Base-by-base conservation (phyloP, 2,888 invertebrate genomes). In the Nasonovia ribisnigri region DNA sequence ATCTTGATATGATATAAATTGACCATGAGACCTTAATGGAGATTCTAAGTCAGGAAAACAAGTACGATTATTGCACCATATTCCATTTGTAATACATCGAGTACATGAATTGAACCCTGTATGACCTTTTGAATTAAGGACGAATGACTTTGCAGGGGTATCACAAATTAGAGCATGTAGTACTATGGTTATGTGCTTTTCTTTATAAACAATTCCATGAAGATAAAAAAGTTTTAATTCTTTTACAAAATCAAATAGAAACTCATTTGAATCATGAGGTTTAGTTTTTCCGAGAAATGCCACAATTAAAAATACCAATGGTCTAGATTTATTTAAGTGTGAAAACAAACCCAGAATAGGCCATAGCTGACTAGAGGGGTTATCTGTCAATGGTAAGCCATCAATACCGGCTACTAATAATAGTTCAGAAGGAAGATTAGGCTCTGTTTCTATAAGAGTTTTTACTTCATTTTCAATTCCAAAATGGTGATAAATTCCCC, bases 51-150 rank as follows among this genome's bases (percentile, higher is more conserved):
- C 94, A 51, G 94, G 92, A 94, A 95, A 95, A 88, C 94, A 94
- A 26, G 94, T 88, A 77, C 94, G 92, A 20, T 91, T 90, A 43
- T 94, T 94, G 29, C 67, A n/a, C 51, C 84, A 94, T 46, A 94
- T 90, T n/a, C 95, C 95, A 60, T 88, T 24, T 88, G 94, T 88
- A 51, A 84, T 94, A 93, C 95, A 95, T 91, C 94, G 94, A n/a
- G 93, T 93, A 60, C 95, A 95, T 42, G 89, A 90, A 86, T 57
- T 91, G n/a, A 60, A 92, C 13, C 93, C 93, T 54, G 92, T 60
- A 57, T 94, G 94, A 29, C 93, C 93, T 92, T 94, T 94, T 2
- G 89, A 54, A 89, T 88, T 92, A 26, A 94, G 42, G 54, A 94
- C 90, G 91, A 88, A 94, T 43, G 94, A 54, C 84, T 94, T 94